A percentile compares a stretch with the other conserved stretches of the same genome.
Conservation (phyloP, 2,797 vertebrate genomes). For the Bradypus variegatus region DNA sequence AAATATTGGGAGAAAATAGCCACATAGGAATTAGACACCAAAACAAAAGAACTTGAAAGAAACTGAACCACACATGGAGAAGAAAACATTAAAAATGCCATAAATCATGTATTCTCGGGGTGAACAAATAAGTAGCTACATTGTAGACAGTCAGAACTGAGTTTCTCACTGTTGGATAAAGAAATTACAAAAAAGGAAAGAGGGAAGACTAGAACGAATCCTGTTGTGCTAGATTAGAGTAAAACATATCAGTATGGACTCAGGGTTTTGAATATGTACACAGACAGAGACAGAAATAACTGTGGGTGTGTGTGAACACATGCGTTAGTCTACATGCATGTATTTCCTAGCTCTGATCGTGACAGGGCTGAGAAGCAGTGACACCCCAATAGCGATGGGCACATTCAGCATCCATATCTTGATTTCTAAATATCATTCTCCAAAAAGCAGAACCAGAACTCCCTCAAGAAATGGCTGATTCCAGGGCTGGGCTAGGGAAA, state of each 20-base stretch:
- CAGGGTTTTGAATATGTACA: background rate
- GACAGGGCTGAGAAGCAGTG: background rate
- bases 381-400: background rate
- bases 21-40: background rate
- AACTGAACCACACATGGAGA: background rate
- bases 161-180: background rate
- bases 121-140: background rate
- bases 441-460: background rate
- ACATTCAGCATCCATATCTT: background rate
- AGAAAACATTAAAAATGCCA: background rate
- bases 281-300: background rate
- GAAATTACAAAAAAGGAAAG: background rate
- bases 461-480: background rate
- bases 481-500: background rate
- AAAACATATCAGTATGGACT: background rate
- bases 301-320: too few relatives aligned
- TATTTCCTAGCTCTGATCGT: background rate
- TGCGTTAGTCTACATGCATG: background rate
- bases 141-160: background rate
- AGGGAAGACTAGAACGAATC: background rate
- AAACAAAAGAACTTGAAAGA: background rate
- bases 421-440: background rate
- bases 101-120: background rate
- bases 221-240: background rate
- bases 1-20: background rate